Percentiles rank a stretch among this genome's conserved stretches.
Conservation (phyloP, 2,888 invertebrate genomes). For the Ornithoptera priamus region DNA sequence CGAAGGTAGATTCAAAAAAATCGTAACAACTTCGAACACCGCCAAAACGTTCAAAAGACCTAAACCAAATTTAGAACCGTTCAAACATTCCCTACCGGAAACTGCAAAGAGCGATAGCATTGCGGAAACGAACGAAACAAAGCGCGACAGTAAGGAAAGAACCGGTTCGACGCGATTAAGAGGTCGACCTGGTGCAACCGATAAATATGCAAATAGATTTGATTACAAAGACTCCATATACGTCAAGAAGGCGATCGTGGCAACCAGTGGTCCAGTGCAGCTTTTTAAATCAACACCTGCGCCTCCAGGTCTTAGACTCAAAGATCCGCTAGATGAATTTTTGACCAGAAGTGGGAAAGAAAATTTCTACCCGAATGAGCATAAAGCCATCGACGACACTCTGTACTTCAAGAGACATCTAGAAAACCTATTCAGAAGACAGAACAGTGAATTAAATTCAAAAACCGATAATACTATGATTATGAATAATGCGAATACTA, state of each 20-base stretch:
- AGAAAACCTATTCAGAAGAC: not conserved
- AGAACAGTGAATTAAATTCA: not conserved
- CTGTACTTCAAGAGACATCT: conserved; percentile 7
- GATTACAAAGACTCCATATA: conserved; percentile 35
- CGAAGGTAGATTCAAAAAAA: not conserved
- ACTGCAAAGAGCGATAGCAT: not conserved
- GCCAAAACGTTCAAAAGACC: not conserved
- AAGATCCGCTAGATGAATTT: conserved; percentile 1
- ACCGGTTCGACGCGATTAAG: not conserved
- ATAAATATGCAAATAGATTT: not conserved
- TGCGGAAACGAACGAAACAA: not conserved
- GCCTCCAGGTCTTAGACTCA: conserved; percentile 16
- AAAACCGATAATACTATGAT: not conserved
- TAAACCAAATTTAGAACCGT: not conserved
- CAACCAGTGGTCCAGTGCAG: conserved; percentile 38
- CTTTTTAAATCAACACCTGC: conserved; percentile 30
- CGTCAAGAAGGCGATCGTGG: conserved; percentile 36
- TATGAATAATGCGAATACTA: not conserved
- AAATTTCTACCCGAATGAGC: not conserved
- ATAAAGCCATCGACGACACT: not conserved
- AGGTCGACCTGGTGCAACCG: conserved; percentile 7
- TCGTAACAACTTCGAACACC: not conserved
- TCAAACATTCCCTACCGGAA: not conserved
- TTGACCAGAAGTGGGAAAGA: not conserved
- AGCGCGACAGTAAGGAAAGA: not conserved